Evolutionary conservation across 2,888 invertebrate species (phyloP), one percentile per base, ranked within the genome.

Genomic region (Ectemnius lituratus): DNA sequence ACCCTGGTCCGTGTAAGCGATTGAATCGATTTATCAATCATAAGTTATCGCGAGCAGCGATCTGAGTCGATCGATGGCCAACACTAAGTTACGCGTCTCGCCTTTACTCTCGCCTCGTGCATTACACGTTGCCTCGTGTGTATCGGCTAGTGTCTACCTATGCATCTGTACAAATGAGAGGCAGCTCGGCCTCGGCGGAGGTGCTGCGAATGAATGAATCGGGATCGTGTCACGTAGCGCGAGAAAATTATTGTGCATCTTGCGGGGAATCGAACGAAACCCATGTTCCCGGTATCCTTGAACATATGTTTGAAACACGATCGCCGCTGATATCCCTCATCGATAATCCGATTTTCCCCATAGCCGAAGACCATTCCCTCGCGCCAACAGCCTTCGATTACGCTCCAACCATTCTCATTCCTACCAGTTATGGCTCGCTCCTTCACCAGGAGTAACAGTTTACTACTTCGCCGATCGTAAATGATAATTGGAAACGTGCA

Each of bases 11-110:
- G 67, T 62, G 75, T 62, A 69, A 70, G 60, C 73, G 77, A 81
- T 79, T 65, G 56, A 74, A 80, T 82, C 80, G 75, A 82, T 80
- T 73, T 80, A 81, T 81, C 80, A 75, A 80, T 80, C 80, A 78
- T 80, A 78, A 83, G 63, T 76, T 83, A 82, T 83, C 78, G 80
- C 28, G 67, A 27, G 28, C 49, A 49, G 47, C 70, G 75, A 82
- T 82, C 78, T 77, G 58, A 73, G 63, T 62, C 77, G 70, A 71
- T 71, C 77, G 69, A 66, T 63, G 67, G 11, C 57, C 70, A 73
- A 70, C 75, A 56, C 66, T 75, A 72, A 76, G 69, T 73, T 80
- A 73, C 70, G 75, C 73, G 62, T 67, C 52, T 62, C 65, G 63
- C 60, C 65, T 72, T 45, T 20, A 57, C 47, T 49, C 46, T n/a